phyloP scores from a whole-genome alignment of 2,113 vertebrate genomes.

The Chinchilla lanigera region DNA sequence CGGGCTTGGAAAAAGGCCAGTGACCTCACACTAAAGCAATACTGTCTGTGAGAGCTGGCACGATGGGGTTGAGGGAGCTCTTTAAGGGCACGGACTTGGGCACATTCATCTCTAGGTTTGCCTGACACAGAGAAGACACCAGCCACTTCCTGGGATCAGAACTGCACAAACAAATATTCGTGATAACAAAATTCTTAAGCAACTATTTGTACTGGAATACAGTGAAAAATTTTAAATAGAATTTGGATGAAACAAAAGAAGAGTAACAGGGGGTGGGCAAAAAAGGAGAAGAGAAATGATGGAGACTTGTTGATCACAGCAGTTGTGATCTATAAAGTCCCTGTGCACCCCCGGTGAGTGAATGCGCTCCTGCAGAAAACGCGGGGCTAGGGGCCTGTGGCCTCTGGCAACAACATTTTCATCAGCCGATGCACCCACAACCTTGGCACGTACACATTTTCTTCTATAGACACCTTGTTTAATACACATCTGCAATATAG shows the following conservation, averaged over 20 bases:
- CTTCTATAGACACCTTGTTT: background rate
- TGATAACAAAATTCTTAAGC: background rate
- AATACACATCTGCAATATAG: background rate
- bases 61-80: background rate
- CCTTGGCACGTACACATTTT: background rate
- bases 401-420: background rate
- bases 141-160: background rate
- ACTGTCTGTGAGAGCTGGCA: background rate
- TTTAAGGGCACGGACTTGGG: background rate
- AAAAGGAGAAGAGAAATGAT: background rate
- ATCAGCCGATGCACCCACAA: background rate
- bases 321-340: background rate
- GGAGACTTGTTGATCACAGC: background rate
- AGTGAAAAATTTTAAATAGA: background rate
- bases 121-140: background rate
- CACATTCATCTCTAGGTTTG: background rate
- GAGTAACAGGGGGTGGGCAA: background rate
- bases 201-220: background rate
- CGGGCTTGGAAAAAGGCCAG: background rate
- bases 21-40: background rate
- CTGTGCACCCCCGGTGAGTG: background rate
- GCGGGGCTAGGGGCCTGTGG: background rate
- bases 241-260: background rate
- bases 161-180: background rate
- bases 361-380: background rate